Evolutionary conservation across 2,113 vertebrate genomes (phyloP).

Genomic region (Microcebus griseorufus): DNA sequence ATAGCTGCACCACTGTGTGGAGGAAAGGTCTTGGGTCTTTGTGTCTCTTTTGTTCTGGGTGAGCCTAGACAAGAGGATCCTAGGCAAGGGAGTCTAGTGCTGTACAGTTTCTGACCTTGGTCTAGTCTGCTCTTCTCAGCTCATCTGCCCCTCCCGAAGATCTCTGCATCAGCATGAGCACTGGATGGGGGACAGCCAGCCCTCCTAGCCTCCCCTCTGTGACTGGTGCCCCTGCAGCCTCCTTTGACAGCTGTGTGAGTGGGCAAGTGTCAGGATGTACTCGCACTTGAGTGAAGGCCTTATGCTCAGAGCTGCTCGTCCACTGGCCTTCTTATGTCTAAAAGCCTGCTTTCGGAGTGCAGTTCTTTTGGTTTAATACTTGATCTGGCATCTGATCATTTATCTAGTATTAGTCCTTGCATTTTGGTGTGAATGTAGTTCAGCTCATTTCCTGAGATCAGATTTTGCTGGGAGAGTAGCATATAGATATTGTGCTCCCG

Average conservation of each 20-base stretch:
- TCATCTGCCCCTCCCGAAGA: background rate
- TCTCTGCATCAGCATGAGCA: background rate
- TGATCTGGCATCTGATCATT: background rate
- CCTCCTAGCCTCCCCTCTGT: fast-evolving
- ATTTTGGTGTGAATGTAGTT: background rate
- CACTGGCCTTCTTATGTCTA: background rate
- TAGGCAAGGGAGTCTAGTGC: background rate
- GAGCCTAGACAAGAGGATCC: background rate
- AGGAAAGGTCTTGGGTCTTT: background rate
- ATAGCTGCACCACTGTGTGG: fast-evolving
- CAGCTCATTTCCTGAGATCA: conserved; percentile 50
- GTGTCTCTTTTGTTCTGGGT: background rate
- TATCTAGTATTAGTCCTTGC: background rate
- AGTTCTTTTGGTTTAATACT: background rate
- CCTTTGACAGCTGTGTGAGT: background rate
- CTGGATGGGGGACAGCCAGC: too few relatives aligned
- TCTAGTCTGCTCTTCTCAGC: background rate
- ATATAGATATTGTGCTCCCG: background rate
- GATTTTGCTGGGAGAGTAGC: background rate
- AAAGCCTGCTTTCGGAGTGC: background rate
- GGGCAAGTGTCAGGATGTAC: background rate
- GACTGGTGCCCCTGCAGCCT: background rate
- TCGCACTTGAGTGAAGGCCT: background rate
- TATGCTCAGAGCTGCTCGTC: background rate
- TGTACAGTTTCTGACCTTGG: background rate